These are phyloP conservation scores for Cyrtorhinus lividipennis DNA, from an alignment of 1,140 invertebrate genomes.

Conservation along the genomic window DNA sequence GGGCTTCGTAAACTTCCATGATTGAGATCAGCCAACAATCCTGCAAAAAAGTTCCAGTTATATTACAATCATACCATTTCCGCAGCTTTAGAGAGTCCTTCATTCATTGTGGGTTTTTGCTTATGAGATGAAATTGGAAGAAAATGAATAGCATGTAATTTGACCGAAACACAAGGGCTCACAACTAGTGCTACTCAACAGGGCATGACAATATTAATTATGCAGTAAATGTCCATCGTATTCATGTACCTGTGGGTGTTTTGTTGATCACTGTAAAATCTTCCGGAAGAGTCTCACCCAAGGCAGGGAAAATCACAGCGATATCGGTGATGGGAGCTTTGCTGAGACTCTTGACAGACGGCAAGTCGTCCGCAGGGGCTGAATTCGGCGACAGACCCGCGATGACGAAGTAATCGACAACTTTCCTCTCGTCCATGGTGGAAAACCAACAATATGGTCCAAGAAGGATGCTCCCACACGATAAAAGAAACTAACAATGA, in stretches of 20 bases:
- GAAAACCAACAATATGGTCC: too few species aligned
- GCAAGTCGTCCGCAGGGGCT: constrained; percentile 59
- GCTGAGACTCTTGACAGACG: constrained; percentile 51
- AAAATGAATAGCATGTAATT: too few species aligned
- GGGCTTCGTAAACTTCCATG: constrained; percentile 88
- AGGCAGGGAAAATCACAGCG: constrained; percentile 75
- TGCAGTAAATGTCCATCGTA: too few species aligned
- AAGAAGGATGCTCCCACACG: too few species aligned
- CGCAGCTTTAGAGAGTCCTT: too few species aligned
- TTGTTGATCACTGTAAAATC: constrained; percentile 67
- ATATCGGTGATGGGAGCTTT: constrained; percentile 85
- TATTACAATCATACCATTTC: too few species aligned
- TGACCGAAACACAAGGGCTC: background rate
- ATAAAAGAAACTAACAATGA: background rate
- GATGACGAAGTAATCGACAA: constrained; percentile 93
- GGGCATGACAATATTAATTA: constrained; percentile 3
- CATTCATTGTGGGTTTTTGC: too few species aligned
- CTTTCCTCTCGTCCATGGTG: constrained; percentile 65
- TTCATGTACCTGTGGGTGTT: constrained; percentile 61
- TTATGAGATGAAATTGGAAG: too few species aligned
- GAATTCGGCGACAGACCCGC: constrained; percentile 83
- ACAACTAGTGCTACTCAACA: background rate
- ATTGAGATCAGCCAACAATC: constrained; percentile 83
- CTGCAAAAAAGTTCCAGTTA: too few species aligned
- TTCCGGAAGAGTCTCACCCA: constrained; percentile 70